Evolutionary conservation across 2,888 invertebrate species (phyloP).

Genomic region (Epiblema foenella): DNA sequence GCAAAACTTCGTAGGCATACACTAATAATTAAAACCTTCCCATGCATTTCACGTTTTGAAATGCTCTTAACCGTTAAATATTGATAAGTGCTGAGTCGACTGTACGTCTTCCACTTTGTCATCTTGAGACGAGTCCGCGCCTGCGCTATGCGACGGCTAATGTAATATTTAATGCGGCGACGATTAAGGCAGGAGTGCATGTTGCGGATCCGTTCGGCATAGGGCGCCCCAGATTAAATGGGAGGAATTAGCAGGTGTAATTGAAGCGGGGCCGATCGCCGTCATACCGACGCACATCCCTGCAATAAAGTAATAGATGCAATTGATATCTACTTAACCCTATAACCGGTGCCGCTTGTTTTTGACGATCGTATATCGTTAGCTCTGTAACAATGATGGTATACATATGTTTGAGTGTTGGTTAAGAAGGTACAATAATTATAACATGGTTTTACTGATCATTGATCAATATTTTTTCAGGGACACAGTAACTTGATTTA

Average conservation of each 20-base stretch:
- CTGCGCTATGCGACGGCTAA: conserved; percentile 39
- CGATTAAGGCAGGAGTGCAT: conserved; percentile 45
- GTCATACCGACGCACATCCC: conserved; percentile 8
- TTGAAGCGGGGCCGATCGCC: conserved; percentile 29
- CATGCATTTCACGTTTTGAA: conserved; percentile 22
- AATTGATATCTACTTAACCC: conserved; percentile 12
- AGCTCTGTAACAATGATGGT: too few relatives aligned
- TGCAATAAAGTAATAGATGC: conserved; percentile 20
- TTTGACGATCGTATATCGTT: too few relatives aligned
- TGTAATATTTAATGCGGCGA: conserved; percentile 45
- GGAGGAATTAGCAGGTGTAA: conserved; percentile 42
- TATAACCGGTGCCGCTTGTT: not conserved
- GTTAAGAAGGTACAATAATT: too few relatives aligned
- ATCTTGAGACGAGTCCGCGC: conserved; percentile 43
- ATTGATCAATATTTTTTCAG: too few relatives aligned
- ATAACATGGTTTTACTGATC: too few relatives aligned
- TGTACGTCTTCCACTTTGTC: conserved; percentile 42
- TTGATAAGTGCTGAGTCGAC: conserved; percentile 40
- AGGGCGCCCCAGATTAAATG: conserved; percentile 38
- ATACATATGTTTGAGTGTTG: too few relatives aligned
- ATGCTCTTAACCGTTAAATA: conserved; percentile 35
- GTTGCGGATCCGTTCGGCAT: conserved; percentile 33
- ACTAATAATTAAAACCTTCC: conserved; percentile 12
- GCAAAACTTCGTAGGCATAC: not conserved
- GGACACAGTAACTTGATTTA: too few relatives aligned